Conservation (phyloP, 2,797 vertebrate genomes). For the Crypturellus tataupa region DNA sequence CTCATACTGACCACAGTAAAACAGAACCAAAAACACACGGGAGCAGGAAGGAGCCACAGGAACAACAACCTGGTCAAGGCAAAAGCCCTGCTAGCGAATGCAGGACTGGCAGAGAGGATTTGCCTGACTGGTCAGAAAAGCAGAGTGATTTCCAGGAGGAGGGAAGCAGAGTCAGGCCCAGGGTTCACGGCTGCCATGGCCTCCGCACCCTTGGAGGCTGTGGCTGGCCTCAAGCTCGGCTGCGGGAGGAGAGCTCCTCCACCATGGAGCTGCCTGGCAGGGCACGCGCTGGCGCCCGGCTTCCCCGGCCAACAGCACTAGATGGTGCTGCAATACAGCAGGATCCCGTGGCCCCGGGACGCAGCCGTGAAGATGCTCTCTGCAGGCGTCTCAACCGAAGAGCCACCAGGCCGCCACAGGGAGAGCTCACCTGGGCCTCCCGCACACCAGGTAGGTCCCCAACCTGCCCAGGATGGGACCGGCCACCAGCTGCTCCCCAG, state of each 20-base stretch:
- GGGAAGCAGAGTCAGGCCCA: background rate
- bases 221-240: too few relatives aligned
- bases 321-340: conserved; percentile 66
- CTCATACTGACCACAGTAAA: background rate
- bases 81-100: background rate
- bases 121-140: background rate
- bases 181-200: background rate
- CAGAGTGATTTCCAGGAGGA: background rate
- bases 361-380: fast-evolving
- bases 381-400: fast-evolving
- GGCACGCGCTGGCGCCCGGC: background rate
- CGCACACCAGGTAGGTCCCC: fast-evolving
- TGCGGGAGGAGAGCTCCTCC: too few relatives aligned
- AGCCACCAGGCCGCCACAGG: background rate
- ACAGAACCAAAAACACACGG: background rate
- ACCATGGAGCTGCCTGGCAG: too few relatives aligned
- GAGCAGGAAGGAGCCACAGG: background rate
- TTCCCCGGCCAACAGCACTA: conserved; percentile 21
- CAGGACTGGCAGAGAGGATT: background rate
- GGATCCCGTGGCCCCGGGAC: fast-evolving
- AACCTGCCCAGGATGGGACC: background rate
- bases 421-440: background rate
- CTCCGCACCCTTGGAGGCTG: background rate
- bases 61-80: background rate
- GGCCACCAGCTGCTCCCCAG: background rate